Percentiles rank a stretch among this genome's conserved stretches.
phyloP scores from a whole-genome alignment of 53 echinoderm and acorn worm genomes.

The Mesocentrotus franciscanus region DNA sequence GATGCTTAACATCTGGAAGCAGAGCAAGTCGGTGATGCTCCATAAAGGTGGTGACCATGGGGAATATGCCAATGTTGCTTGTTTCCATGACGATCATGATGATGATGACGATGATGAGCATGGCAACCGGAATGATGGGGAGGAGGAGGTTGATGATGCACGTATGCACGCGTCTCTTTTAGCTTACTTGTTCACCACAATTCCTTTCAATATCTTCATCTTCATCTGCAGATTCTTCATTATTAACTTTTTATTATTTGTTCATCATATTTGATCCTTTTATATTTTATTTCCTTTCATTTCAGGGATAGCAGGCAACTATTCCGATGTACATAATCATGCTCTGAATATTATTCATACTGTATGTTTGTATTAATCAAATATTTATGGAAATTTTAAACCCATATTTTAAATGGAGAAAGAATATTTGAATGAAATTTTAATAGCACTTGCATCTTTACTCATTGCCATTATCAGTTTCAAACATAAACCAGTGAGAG shows the following conservation, averaged over 20 bases:
- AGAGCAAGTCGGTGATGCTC: slow-evolving; percentile 64
- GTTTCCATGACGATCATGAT: slow-evolving; percentile 39
- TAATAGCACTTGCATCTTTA: background rate
- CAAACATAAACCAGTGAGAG: background rate
- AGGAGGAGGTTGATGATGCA: slow-evolving; percentile 46
- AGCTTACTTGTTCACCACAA: background rate
- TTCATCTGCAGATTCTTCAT: slow-evolving; percentile 35
- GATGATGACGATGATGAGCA: slow-evolving; percentile 31
- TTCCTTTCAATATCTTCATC: background rate
- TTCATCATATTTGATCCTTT: slow-evolving; percentile 6
- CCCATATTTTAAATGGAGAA: too few species aligned
- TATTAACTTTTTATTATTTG: slow-evolving; percentile 24
- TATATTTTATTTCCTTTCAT: background rate
- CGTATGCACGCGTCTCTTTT: slow-evolving; percentile 58
- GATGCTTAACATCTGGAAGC: slow-evolving; percentile 69
- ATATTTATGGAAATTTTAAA: background rate
- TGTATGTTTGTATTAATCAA: background rate
- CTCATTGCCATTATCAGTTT: background rate
- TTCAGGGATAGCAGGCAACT: background rate
- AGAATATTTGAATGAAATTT: background rate
- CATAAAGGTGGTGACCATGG: slow-evolving; percentile 59
- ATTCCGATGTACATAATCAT: background rate
- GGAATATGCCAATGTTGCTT: slow-evolving; percentile 38
- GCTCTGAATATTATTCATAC: background rate
- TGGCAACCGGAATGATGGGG: slow-evolving; percentile 28